Conservation (phyloP, 2,888 invertebrate species). For the Anarsia innoxiella region DNA sequence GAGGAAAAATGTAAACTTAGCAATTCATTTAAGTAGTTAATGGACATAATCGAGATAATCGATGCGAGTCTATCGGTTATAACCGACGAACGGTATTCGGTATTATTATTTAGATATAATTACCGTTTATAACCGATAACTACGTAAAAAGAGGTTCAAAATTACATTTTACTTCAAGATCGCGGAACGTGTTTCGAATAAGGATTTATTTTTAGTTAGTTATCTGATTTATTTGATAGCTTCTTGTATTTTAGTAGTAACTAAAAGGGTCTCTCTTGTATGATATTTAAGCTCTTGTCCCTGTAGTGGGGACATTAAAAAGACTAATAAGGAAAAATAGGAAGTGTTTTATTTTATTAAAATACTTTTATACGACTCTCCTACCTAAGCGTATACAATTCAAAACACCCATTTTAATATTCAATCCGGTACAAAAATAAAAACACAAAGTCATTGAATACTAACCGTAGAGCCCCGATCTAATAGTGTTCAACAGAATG, state of each 20-base stretch:
- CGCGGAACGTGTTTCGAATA: background rate
- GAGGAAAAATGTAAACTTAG: constrained; percentile 33
- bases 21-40: constrained; percentile 41
- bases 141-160: constrained; percentile 10
- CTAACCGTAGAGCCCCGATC: background rate
- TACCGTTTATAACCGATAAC: constrained; percentile 18
- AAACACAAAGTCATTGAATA: background rate
- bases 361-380: no score
- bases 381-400: no score
- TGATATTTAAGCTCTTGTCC: no score
- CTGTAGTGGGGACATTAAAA: no score
- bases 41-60: constrained; percentile 33
- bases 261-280: no score
- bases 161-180: background rate
- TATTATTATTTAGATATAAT: constrained; percentile 30
- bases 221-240: no score
- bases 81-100: constrained; percentile 20
- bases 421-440: background rate
- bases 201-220: background rate
- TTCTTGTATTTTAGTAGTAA: no score
- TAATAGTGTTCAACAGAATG: constrained; percentile 34
- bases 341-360: no score
- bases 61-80: constrained; percentile 17
- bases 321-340: no score
- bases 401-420: no score